phyloP scores from a whole-genome alignment of 2,113 vertebrate species.

The Dendropsophus ebraccatus region DNA sequence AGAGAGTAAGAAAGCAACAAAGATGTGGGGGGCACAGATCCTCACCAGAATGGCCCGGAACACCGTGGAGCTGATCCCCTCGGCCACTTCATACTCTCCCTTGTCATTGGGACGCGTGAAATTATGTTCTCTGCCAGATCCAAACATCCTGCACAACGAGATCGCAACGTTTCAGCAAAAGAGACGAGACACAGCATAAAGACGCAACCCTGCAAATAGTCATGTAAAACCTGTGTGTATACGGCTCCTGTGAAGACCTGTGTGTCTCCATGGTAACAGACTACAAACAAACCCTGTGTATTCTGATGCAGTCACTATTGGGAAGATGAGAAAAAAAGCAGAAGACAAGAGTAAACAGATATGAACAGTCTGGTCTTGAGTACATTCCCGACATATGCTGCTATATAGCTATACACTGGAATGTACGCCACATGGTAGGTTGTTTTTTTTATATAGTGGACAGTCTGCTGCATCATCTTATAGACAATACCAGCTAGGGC shows the following conservation, averaged over 20 bases:
- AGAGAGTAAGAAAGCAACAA: background rate
- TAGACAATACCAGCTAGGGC: too few species aligned
- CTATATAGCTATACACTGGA: too few species aligned
- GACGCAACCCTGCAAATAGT: background rate
- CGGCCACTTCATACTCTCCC: conserved; percentile 96
- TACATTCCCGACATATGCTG: too few species aligned
- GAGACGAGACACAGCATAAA: background rate
- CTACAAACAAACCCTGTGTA: too few species aligned
- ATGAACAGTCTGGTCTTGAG: too few species aligned
- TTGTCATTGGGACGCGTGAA: conserved; percentile 98
- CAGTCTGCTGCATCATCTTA: too few species aligned
- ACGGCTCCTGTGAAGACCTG: background rate
- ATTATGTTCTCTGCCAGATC: conserved; percentile 97
- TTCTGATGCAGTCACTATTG: background rate
- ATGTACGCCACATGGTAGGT: too few species aligned
- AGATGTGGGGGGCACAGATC: conserved; percentile 46
- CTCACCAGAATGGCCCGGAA: conserved; percentile 97
- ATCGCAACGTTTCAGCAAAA: background rate
- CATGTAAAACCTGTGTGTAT: background rate
- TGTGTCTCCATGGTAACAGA: background rate
- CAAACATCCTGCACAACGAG: conserved; percentile 88
- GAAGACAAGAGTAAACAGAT: too few species aligned
- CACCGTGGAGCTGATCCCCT: conserved; percentile 97
- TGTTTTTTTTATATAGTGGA: too few species aligned
- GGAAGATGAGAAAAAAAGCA: too few species aligned